Base-by-base conservation (phyloP, 2,113 vertebrate genomes). In the Diphyllodes magnificus region DNA sequence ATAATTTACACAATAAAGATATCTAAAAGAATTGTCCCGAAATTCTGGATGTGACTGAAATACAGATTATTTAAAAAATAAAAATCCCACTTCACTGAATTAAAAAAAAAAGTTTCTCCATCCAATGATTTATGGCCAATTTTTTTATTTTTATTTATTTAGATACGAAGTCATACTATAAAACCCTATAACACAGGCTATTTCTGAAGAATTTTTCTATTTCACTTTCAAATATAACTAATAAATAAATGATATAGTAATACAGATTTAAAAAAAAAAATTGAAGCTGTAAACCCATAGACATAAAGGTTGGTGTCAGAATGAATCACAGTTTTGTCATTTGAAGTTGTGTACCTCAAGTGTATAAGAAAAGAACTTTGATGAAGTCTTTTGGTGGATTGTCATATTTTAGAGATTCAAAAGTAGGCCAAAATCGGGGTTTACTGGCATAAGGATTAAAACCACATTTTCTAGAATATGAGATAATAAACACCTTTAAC, bases 181-280 rank as follows among this genome's bases (percentile, higher is more conserved):
- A 18, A 2, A 68, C 4, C 2, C 2, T 53, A 4, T 18, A 54
- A 60, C 13, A 28, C 22, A 40, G 14, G 1, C 2, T 50, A 11
- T n/a, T 84, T 44, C 8, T 31, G 45, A 64, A 44, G 6, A 57
- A 23, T 14, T 87, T 77, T 77, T 40, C 14, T 45, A 78, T 54
- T 90, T 88, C 1, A 23, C 11, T 87, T 75, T 47, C 27, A 86
- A 15, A 53, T 27, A 19, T 2, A 78, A 15, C 3, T 44, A 75
- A 24, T 69, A 88, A 69, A 69, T 56, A 7, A 9, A 14, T 17
- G 0, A 17, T 15, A 6, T 65, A 82, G 53, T 40, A 31, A 61
- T 35, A 25, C 0, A 65, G 7, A 66, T 44, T 82, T 56, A 2
- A 28, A 53, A 65, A 60, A 22, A 24, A 33, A 69, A 42, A 11